phyloP scores from a whole-genome alignment of 2,888 invertebrate species.

The Smittia aterrima region DNA sequence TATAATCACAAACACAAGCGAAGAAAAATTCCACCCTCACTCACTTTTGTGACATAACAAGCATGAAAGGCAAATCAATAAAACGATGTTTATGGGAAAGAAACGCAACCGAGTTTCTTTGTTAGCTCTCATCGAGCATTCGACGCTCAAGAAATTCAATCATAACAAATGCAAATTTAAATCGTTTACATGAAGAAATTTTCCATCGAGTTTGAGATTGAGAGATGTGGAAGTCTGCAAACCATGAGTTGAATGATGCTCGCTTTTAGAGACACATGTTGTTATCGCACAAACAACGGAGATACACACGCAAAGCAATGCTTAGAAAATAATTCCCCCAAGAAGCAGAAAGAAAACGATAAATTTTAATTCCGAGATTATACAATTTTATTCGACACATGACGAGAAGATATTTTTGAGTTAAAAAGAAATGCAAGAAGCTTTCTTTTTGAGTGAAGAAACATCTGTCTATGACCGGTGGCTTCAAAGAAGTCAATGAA shows the following conservation, averaged over 20 bases:
- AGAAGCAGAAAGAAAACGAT: not conserved
- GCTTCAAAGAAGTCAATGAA: not conserved
- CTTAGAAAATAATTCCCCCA: not conserved
- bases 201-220: not conserved
- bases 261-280: not conserved
- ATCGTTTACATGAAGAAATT: not conserved
- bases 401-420: not conserved
- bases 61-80: slow-evolving; percentile 22
- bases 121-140: not conserved
- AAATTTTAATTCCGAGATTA: not conserved
- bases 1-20: not conserved
- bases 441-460: not conserved
- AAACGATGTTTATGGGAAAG: not conserved
- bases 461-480: not conserved
- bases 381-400: not conserved
- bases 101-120: not conserved
- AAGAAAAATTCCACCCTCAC: not conserved
- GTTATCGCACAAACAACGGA: not conserved
- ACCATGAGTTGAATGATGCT: too few species aligned
- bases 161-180: not conserved
- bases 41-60: not conserved
- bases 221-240: not conserved
- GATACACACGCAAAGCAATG: not conserved
- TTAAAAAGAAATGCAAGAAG: not conserved
- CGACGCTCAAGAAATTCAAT: not conserved